Evolutionary conservation across 2,888 invertebrate genomes (phyloP).

Genomic region (Metalampra italica): DNA sequence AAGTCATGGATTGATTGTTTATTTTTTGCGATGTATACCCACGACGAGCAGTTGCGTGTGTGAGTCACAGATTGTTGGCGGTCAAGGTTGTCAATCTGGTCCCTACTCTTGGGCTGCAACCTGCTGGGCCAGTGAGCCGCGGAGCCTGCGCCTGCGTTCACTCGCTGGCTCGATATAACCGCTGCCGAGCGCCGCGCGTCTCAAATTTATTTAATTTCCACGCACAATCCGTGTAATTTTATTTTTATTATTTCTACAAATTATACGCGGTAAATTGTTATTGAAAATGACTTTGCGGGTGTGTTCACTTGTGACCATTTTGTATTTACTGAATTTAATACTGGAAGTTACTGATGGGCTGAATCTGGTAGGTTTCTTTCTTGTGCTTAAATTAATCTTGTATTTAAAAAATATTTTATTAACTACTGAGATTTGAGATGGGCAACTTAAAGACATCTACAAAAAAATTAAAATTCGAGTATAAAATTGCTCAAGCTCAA

Average conservation of each 20-base stretch:
- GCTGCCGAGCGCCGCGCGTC: neutral
- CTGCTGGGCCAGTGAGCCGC: neutral
- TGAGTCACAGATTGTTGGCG: constrained; percentile 56
- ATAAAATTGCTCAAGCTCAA: too few species aligned
- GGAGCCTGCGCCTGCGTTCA: neutral
- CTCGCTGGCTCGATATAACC: constrained; percentile 4
- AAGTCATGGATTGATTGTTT: too few species aligned
- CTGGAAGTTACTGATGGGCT: constrained; percentile 48
- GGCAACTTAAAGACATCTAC: too few species aligned
- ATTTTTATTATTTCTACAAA: constrained; percentile 5
- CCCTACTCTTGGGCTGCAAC: constrained; percentile 33
- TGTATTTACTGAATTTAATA: constrained; percentile 46
- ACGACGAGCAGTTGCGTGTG: constrained; percentile 24
- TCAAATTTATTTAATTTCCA: constrained; percentile 2
- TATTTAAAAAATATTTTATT: constrained; percentile 8
- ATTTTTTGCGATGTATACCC: neutral
- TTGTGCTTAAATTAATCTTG: too few species aligned
- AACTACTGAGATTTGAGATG: too few species aligned
- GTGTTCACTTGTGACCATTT: constrained; percentile 38
- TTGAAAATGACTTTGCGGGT: constrained; percentile 29
- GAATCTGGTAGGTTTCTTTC: constrained; percentile 42
- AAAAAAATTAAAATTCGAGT: too few species aligned
- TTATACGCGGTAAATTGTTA: constrained; percentile 6
- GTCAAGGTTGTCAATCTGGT: constrained; percentile 55
- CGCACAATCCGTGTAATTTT: constrained; percentile 1